Percentiles rank a stretch among this genome's conserved stretches.
Evolutionary conservation across 2,113 vertebrate genomes (phyloP).

Genomic region (Zapornia atra): DNA sequence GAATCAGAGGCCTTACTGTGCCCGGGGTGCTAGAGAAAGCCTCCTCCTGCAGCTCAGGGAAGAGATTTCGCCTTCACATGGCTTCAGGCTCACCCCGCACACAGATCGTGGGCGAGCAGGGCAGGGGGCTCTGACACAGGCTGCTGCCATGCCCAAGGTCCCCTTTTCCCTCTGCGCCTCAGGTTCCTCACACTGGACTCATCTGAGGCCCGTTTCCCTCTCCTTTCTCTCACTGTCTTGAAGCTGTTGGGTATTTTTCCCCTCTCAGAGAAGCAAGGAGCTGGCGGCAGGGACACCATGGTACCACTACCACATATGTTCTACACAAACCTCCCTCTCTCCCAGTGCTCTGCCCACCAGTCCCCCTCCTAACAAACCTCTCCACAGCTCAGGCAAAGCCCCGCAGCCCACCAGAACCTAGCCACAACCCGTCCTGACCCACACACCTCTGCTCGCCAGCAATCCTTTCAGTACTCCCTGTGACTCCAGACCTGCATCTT

Average conservation of each 20-base stretch:
- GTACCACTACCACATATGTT: background rate
- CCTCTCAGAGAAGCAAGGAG: background rate
- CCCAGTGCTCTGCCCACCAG: background rate
- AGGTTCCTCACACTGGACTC: background rate
- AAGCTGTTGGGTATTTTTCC: background rate
- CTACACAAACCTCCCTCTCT: accelerated
- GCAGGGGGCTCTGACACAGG: background rate
- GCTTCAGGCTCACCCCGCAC: background rate
- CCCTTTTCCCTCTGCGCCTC: background rate
- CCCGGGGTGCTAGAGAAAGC: background rate
- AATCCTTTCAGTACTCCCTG: background rate
- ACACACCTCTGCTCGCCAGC: background rate
- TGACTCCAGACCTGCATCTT: background rate
- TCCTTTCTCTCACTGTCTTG: background rate
- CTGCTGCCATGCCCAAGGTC: background rate
- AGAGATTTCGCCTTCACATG: background rate
- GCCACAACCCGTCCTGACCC: background rate
- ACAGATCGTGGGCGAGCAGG: background rate
- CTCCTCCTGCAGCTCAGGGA: background rate
- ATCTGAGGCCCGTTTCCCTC: background rate
- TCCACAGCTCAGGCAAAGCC: background rate
- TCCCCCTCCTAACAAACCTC: background rate
- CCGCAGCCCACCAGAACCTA: background rate
- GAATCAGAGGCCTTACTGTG: background rate
- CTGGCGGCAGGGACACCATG: background rate